Conservation (phyloP, 1,140 invertebrate genomes). For the Rhagoletis zephyria region DNA sequence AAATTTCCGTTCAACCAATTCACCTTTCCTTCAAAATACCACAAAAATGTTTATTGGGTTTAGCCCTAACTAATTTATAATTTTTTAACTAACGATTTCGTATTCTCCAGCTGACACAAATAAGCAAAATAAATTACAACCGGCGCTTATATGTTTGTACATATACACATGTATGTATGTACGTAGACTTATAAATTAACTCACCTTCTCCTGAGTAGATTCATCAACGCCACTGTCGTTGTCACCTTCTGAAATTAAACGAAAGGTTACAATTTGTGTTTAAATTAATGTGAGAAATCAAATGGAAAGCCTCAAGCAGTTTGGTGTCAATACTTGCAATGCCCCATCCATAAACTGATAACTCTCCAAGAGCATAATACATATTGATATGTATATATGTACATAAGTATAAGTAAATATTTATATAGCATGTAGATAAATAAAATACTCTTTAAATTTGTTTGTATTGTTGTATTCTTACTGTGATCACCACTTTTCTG, state of each 20-base stretch:
- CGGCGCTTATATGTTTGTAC: too few species aligned
- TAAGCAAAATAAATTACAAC: too few species aligned
- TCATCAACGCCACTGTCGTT: conserved; percentile 86
- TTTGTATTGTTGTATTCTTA: not conserved
- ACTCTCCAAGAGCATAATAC: not conserved
- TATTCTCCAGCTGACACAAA: too few species aligned
- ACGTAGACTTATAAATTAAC: conserved; percentile 61
- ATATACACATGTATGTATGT: not conserved
- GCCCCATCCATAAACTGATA: not conserved
- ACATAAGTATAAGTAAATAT: not conserved
- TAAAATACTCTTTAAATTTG: too few species aligned
- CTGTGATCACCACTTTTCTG: not conserved
- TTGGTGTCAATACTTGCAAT: conserved; percentile 49
- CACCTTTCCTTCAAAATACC: too few species aligned
- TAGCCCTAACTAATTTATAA: not conserved
- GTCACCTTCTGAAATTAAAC: conserved; percentile 80
- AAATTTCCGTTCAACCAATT: too few species aligned
- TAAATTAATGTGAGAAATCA: conserved; percentile 6
- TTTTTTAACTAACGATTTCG: not conserved
- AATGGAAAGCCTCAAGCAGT: not conserved
- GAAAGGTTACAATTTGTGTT: not conserved
- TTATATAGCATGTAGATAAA: too few species aligned
- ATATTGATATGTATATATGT: not conserved
- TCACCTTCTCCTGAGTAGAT: conserved; percentile 83
- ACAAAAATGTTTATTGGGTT: conserved; percentile 2